Percentiles rank a stretch among this genome's conserved stretches.
phyloP scores from a whole-genome alignment of 2,888 invertebrate genomes.

The Amphipyra tragopoginis region DNA sequence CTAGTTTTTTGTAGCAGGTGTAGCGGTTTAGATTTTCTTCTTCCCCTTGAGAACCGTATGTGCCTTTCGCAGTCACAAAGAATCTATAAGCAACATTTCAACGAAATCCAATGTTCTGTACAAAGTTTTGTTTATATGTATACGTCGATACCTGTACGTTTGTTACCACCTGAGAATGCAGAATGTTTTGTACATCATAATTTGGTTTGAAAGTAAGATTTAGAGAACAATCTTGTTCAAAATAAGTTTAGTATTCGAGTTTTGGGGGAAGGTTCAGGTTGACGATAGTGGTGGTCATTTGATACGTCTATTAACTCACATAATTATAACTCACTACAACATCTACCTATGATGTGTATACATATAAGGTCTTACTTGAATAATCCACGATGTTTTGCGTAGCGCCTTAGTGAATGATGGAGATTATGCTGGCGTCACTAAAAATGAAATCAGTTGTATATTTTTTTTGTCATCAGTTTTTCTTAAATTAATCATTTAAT shows the following conservation, averaged over 20 bases:
- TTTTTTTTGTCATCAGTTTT: no score
- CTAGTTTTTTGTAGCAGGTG: slow-evolving; percentile 22
- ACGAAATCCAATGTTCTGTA: slow-evolving; percentile 37
- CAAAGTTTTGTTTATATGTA: slow-evolving; percentile 32
- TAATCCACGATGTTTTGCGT: no score
- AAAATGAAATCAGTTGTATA: no score
- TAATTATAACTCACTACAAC: no score
- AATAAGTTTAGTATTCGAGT: slow-evolving; percentile 7
- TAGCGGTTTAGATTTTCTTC: slow-evolving; percentile 22
- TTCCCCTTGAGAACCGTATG: slow-evolving; percentile 29
- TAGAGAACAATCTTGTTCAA: slow-evolving; percentile 11
- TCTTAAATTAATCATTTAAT: no score
- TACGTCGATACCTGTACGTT: slow-evolving; percentile 16
- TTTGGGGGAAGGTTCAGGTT: neutral
- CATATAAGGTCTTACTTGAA: no score
- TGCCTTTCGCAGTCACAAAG: slow-evolving; percentile 51
- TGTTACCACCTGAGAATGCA: slow-evolving; percentile 21
- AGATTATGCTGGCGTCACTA: no score
- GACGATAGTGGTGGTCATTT: no score
- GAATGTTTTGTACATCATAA: slow-evolving; percentile 22
- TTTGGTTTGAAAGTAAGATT: slow-evolving; percentile 5
- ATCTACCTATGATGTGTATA: no score
- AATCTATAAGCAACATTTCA: slow-evolving; percentile 46
- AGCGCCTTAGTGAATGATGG: no score
- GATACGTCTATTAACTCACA: no score